Evolutionary conservation across 2,797 vertebrate species (phyloP).

Genomic region (Champsocephalus esox): DNA sequence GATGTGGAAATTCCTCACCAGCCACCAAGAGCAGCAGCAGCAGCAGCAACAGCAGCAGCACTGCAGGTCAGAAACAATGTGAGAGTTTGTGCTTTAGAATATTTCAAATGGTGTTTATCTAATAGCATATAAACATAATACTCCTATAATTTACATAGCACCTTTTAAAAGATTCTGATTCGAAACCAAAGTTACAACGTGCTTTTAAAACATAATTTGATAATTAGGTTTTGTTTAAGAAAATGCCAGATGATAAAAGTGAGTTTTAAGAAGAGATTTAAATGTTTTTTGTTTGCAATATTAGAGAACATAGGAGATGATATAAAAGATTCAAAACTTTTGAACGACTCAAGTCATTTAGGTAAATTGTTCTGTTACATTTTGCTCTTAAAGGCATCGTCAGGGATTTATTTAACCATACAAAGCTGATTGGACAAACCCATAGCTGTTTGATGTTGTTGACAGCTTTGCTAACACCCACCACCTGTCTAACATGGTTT

Average conservation of each 20-base stretch:
- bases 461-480: too few relatives aligned
- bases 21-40: conserved; percentile 16
- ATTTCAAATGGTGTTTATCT: background rate
- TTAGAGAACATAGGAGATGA: too few relatives aligned
- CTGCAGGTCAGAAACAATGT: conserved; percentile 60
- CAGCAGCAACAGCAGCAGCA: conserved; percentile 17
- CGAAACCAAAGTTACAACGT: too few relatives aligned
- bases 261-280: too few relatives aligned
- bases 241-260: too few relatives aligned
- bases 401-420: background rate
- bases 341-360: background rate
- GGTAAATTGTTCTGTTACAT: background rate
- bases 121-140: background rate
- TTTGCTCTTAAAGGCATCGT: background rate
- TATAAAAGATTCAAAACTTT: background rate
- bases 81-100: background rate
- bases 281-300: too few relatives aligned
- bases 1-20: conserved; percentile 81
- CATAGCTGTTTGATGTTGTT: background rate
- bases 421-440: too few relatives aligned
- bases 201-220: too few relatives aligned
- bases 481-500: background rate
- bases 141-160: too few relatives aligned
- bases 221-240: too few relatives aligned
- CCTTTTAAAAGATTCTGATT: too few relatives aligned